Evolutionary conservation across 2,888 invertebrate genomes (phyloP), one percentile per base, ranked within the genome.

Genomic region (Erebia epiphron): DNA sequence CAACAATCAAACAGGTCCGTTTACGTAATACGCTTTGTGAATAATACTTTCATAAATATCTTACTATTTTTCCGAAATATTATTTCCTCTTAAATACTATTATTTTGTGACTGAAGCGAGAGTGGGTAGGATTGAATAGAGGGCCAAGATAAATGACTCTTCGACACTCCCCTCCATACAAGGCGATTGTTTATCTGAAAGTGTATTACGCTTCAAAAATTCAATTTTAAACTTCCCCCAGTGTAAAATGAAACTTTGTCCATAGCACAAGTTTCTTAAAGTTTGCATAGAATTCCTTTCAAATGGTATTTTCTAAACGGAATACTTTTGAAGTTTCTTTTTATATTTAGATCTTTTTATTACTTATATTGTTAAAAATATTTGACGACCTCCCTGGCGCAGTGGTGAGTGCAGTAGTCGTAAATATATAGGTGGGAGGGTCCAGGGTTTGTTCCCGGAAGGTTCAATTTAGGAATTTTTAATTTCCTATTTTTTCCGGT

Each of bases 211-310:
- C 62, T 62, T 62, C 49, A 46, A 49, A 21, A 62, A 62, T 62
- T 62, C 62, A 62, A 62, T 62, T 62, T 62, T 49, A 62, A 62
- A 62, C 62, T 62, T 62, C 21, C 62, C 21, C 46, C 62, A 62
- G 49, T 62, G 62, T 62, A 49, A 49, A 62, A 62, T 21, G 62
- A 14, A 62, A 62, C 49, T 62, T 49, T 18, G 46, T 62, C 18
- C 21, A 62, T 62, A 62, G 5, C 18, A 18, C 16, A 46, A 46
- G 46, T 49, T 62, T 49, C 49, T 13, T 11, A 9, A 62, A 62
- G 49, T 62, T 21, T 49, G 62, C 49, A 62, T 49, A 21, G 21
- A 49, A 18, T 21, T 62, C 46, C 62, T 21, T 18, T 62, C 62
- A 62, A 62, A 62, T 62, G 46, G 62, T 26, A 26, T 26, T 61